Percentiles rank a stretch among this genome's conserved stretches.
phyloP scores from a whole-genome alignment of 2,797 vertebrate species.

The Todus mexicanus region DNA sequence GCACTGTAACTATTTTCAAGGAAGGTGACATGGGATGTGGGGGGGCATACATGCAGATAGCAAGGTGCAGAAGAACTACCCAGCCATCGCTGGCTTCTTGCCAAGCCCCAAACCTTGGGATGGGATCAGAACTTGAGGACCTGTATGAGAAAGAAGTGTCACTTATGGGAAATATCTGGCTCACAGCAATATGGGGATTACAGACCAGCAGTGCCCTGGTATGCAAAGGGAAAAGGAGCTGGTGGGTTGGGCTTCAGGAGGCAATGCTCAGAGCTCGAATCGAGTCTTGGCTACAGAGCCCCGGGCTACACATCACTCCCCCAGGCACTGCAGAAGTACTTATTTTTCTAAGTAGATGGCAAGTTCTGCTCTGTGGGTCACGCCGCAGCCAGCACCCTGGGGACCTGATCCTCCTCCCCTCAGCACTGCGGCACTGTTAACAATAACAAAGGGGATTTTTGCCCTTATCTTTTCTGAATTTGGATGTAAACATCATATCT shows the following conservation, averaged over 20 bases:
- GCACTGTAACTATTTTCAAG: neutral
- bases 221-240: neutral
- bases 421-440: neutral
- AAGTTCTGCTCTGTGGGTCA: neutral
- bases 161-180: neutral
- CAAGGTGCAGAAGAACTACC: neutral
- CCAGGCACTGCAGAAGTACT: neutral
- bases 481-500: neutral
- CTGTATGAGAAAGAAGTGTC: neutral
- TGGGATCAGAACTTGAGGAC: neutral
- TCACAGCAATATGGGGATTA: neutral
- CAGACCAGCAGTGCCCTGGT: neutral
- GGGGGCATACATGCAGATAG: fast-evolving
- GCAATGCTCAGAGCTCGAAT: neutral
- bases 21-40: neutral
- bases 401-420: neutral
- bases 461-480: neutral
- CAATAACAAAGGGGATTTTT: neutral
- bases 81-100: neutral
- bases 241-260: neutral
- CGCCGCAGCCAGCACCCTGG: neutral
- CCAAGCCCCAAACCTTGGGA: neutral
- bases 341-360: neutral
- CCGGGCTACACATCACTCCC: neutral
- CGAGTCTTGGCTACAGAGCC: neutral